phyloP scores from a whole-genome alignment of 1,140 invertebrate species.

The Bombus sylvicola region DNA sequence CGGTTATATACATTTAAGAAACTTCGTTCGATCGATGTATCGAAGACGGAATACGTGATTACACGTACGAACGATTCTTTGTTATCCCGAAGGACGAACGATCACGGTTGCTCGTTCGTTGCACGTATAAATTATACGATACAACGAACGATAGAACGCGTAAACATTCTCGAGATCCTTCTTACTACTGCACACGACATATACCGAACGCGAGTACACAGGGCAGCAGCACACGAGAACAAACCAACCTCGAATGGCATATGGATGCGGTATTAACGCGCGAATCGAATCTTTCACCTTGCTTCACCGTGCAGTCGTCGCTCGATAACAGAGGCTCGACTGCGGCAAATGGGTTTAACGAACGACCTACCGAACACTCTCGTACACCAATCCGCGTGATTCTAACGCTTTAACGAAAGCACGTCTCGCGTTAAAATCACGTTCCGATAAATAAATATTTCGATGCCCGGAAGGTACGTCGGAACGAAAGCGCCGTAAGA shows the following conservation, averaged over 20 bases:
- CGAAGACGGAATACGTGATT: neutral
- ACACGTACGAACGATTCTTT: neutral
- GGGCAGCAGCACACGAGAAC: slow-evolving; percentile 22
- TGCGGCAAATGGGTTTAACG: slow-evolving; percentile 45
- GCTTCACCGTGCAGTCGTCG: neutral
- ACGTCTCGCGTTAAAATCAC: neutral
- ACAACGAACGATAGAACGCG: neutral
- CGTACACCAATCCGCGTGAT: neutral
- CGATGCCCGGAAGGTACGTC: neutral
- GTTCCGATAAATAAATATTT: neutral
- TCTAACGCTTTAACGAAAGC: neutral
- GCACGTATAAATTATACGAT: neutral
- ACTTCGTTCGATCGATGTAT: neutral
- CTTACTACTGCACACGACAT: slow-evolving; percentile 4
- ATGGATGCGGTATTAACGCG: slow-evolving; percentile 61
- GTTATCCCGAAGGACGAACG: neutral
- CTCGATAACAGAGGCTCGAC: neutral
- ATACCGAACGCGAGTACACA: slow-evolving; percentile 24
- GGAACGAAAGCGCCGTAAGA: neutral
- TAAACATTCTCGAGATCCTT: slow-evolving; percentile 17
- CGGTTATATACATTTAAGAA: neutral
- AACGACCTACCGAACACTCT: neutral
- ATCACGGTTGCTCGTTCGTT: neutral
- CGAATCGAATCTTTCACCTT: neutral
- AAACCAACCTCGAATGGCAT: slow-evolving; percentile 52